Evolutionary conservation across 1,140 invertebrate genomes (phyloP), one percentile per base, ranked within the genome.

Genomic region (Caenorhabditis elegans): DNA sequence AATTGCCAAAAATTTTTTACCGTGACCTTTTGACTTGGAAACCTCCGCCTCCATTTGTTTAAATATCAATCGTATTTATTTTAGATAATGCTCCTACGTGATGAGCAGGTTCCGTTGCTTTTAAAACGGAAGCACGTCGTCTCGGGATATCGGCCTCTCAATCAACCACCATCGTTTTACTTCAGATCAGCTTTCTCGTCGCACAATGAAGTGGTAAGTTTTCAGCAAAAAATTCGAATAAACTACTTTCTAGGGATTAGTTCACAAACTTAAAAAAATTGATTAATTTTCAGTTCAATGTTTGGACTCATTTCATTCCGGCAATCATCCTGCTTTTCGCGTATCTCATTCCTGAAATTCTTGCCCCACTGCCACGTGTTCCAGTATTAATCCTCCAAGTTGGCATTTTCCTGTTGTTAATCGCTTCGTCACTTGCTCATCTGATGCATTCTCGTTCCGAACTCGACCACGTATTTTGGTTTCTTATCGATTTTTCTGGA

Each of bases 241-340:
- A n/a, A n/a, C n/a, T n/a, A n/a, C n/a, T n/a, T n/a, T n/a, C n/a
- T n/a, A n/a, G n/a, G n/a, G n/a, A n/a, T n/a, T n/a, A n/a, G n/a
- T n/a, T n/a, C n/a, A n/a, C n/a, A n/a, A n/a, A n/a, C n/a, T n/a
- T n/a, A n/a, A n/a, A n/a, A n/a, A n/a, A n/a, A n/a, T n/a, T n/a
- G n/a, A n/a, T n/a, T 17, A 36, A 11, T 28, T 26, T 86, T 80
- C 51, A 86, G 86, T 49, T 86, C 22, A 86, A 86, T 65, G 77
- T 86, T 15, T 86, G 86, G 86, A 86, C 86, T 3, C 86, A 86
- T 53, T 79, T 86, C 5, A 31, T 87, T 19, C 86, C 86, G 11
- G 53, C 85, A 3, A 70, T 87, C 49, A 34, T 84, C 19, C 46
- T 86, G 3, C 55, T 85, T 31, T 53, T 78, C 13, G 77, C 76